Percentiles rank a stretch among this genome's conserved stretches.
Evolutionary conservation across 2,113 vertebrate genomes (phyloP).

Genomic region (Delphinus delphis): DNA sequence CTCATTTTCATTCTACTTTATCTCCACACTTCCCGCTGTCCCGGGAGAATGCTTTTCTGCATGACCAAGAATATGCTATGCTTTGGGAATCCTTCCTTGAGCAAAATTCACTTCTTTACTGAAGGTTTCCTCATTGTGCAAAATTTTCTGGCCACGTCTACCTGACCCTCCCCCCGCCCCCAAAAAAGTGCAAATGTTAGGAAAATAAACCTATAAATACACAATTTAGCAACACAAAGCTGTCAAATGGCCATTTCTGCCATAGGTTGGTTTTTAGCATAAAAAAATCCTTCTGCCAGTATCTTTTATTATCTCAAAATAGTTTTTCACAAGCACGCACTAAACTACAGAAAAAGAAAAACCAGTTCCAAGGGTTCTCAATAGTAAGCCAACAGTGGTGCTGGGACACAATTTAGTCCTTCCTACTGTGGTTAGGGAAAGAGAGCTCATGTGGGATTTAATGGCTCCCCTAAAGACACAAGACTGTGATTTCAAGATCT

Average conservation of each 20-base stretch:
- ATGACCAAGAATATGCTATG: background rate
- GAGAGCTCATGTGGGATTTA: background rate
- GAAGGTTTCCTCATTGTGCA: background rate
- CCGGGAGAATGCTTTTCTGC: background rate
- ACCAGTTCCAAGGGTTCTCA: background rate
- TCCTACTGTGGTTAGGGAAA: background rate
- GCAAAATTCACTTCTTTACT: background rate
- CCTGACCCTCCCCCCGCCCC: background rate
- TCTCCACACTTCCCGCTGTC: background rate
- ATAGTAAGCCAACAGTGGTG: background rate
- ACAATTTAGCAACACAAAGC: background rate
- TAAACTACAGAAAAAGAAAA: background rate
- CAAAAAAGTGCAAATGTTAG: background rate
- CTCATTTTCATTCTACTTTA: constrained; percentile 2
- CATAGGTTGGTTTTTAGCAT: background rate
- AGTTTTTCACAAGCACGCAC: background rate
- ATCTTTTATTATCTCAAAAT: background rate
- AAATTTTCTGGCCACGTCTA: background rate
- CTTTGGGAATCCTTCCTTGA: background rate
- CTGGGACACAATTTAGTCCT: background rate
- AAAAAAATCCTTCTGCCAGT: background rate
- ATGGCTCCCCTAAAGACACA: background rate
- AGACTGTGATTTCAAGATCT: background rate
- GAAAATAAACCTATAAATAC: background rate
- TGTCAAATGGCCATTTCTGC: background rate